phyloP scores from a whole-genome alignment of 1,140 invertebrate species.

The Drosophila rufa region DNA sequence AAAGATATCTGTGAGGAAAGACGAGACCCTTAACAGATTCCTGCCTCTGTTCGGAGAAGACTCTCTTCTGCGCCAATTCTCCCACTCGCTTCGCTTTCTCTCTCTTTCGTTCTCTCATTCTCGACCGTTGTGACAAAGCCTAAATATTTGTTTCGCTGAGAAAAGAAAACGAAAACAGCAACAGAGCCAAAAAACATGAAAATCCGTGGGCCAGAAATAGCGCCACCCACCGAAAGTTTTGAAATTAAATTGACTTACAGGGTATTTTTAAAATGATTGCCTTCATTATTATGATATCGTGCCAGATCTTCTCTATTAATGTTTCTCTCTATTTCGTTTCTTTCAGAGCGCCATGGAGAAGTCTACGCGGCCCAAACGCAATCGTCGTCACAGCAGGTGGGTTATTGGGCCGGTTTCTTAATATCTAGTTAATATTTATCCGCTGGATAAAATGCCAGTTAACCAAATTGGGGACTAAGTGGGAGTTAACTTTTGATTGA shows the following conservation, averaged over 20 bases:
- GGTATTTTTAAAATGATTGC: slow-evolving; percentile 53
- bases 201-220: slow-evolving; percentile 69
- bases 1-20: slow-evolving; percentile 1
- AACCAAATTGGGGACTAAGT: background rate
- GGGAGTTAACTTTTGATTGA: too few species aligned
- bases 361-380: slow-evolving; percentile 86
- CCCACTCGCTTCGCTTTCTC: slow-evolving; percentile 2
- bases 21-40: slow-evolving; percentile 40
- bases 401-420: background rate
- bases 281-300: slow-evolving; percentile 53
- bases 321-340: background rate
- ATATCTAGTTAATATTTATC: background rate
- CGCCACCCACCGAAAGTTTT: slow-evolving; percentile 76
- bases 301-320: slow-evolving; percentile 3
- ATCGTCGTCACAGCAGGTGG: slow-evolving; percentile 86
- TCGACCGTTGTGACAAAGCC: slow-evolving; percentile 25
- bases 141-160: slow-evolving; percentile 62
- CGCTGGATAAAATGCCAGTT: background rate
- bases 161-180: slow-evolving; percentile 58
- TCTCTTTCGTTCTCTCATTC: slow-evolving; percentile 4
- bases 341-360: slow-evolving; percentile 59
- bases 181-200: slow-evolving; percentile 78
- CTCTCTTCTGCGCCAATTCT: slow-evolving; percentile 18
- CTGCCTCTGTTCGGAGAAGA: slow-evolving; percentile 1
- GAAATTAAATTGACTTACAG: slow-evolving; percentile 70